Evolutionary conservation across 1,140 invertebrate genomes (phyloP).

Genomic region (Apis florea): DNA sequence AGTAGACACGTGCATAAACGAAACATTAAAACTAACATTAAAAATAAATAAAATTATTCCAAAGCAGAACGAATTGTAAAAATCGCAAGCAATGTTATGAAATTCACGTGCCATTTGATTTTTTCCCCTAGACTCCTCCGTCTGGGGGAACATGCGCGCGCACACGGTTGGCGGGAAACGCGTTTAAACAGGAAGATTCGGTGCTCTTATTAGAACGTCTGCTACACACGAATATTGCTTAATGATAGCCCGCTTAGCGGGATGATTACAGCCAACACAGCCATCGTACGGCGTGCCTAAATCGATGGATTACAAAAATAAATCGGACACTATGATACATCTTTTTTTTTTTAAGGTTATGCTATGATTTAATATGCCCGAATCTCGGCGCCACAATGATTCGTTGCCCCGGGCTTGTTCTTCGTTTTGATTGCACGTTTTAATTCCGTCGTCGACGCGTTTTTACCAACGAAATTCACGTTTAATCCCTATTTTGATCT

Average conservation of each 20-base stretch:
- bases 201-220: constrained; percentile 17
- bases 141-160: not conserved
- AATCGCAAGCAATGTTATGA: no score
- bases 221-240: constrained; percentile 14
- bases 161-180: not conserved
- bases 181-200: not conserved
- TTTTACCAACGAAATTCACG: not conserved
- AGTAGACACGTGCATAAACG: no score
- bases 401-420: constrained; percentile 35
- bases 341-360: constrained; percentile 42
- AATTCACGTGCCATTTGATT: not conserved
- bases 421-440: constrained; percentile 39
- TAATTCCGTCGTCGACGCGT: constrained; percentile 11
- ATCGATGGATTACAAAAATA: constrained; percentile 51
- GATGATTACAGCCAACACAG: constrained; percentile 38
- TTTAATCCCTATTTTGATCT: not conserved
- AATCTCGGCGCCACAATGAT: constrained; percentile 54
- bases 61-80: no score
- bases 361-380: constrained; percentile 61
- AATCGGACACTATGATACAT: constrained; percentile 31
- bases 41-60: no score
- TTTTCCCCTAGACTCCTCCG: not conserved
- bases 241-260: constrained; percentile 42
- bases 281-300: constrained; percentile 16
- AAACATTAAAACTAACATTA: no score